These are phyloP conservation scores for Ceratina australensis DNA, from an alignment of 1,140 invertebrate species.

Conservation along the genomic window DNA sequence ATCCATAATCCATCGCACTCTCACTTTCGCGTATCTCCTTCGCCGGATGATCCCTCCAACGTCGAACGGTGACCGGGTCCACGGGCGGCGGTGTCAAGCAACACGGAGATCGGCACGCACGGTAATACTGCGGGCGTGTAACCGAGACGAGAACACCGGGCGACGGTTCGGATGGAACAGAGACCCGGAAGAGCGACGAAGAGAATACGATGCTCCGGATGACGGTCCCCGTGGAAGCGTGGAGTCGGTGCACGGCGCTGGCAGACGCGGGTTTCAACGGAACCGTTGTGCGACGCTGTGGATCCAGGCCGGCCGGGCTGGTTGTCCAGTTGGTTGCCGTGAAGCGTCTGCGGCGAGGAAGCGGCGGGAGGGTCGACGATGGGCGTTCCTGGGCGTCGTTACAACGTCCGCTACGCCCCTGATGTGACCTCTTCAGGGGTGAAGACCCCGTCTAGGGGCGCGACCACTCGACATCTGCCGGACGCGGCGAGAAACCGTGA, in stretches of 20 bases:
- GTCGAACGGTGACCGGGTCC: background rate
- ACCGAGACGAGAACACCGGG: slow-evolving; percentile 12
- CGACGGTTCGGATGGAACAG: background rate
- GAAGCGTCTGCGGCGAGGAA: slow-evolving; percentile 74
- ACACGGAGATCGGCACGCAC: slow-evolving; percentile 2
- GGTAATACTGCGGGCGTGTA: background rate
- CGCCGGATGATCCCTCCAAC: background rate
- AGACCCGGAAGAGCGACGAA: slow-evolving; percentile 10
- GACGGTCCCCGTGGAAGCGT: slow-evolving; percentile 38
- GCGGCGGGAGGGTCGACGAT: slow-evolving; percentile 71
- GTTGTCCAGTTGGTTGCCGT: slow-evolving; percentile 78
- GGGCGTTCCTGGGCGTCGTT: slow-evolving; percentile 73
- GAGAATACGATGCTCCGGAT: slow-evolving; percentile 20
- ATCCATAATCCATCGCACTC: slow-evolving; percentile 47
- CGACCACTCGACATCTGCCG: slow-evolving; percentile 55
- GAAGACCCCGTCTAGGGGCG: slow-evolving; percentile 35
- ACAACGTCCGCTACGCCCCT: slow-evolving; percentile 49
- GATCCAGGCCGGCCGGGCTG: slow-evolving; percentile 64
- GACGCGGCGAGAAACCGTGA: slow-evolving; percentile 35
- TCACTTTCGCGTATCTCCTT: slow-evolving; percentile 25
- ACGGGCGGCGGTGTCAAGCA: background rate
- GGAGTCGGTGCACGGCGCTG: slow-evolving; percentile 54
- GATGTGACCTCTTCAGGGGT: slow-evolving; percentile 27
- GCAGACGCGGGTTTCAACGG: slow-evolving; percentile 69
- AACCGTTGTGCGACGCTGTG: slow-evolving; percentile 68